Evolutionary conservation across 2,113 vertebrate genomes (phyloP).

Genomic region (Calyptomena viridis): DNA sequence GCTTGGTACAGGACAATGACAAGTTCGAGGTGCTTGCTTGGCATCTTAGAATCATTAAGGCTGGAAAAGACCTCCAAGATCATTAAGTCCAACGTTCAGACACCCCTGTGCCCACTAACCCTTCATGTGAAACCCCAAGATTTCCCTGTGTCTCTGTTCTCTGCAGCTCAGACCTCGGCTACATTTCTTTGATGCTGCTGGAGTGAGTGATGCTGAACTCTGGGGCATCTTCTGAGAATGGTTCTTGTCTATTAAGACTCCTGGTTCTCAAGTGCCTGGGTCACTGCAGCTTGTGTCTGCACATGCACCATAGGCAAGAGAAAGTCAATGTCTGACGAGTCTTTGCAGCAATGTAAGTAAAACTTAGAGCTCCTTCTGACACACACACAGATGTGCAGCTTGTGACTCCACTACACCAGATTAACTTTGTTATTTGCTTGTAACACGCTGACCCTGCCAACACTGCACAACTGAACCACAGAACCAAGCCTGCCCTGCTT

Average conservation of each 20-base stretch:
- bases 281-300: background rate
- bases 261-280: background rate
- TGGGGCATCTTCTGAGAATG: background rate
- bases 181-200: background rate
- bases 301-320: fast-evolving
- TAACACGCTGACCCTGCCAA: background rate
- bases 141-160: background rate
- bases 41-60: background rate
- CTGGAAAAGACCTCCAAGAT: background rate
- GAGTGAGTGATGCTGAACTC: background rate
- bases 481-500: background rate
- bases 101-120: background rate
- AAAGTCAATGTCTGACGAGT: background rate
- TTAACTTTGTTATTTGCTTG: background rate
- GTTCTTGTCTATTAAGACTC: background rate
- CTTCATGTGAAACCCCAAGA: background rate
- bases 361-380: background rate
- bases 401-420: background rate
- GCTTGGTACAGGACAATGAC: background rate
- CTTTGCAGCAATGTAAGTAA: background rate
- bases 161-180: background rate
- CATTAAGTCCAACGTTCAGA: background rate
- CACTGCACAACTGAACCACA: background rate
- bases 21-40: background rate
- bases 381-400: background rate